Base-by-base conservation (phyloP, 1,140 invertebrate genomes). In the Tetragnatha versicolor region DNA sequence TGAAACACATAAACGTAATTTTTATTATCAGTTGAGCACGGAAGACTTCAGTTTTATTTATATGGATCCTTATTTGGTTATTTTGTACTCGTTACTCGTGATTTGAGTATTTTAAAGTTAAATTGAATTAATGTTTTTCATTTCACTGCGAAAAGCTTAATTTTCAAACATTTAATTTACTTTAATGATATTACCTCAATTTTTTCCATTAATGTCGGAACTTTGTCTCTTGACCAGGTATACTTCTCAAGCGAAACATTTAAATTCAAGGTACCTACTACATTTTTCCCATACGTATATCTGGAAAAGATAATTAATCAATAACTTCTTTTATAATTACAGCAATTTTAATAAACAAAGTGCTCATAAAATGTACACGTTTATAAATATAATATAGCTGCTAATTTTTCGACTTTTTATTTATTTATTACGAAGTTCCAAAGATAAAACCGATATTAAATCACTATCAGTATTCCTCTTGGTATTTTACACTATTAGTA, bases 211-310 rank as follows among this genome's bases (percentile, higher is more conserved):
- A 75, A 35, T 4, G 25, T 39, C 25, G 70, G 70, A 22, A 20
- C 17, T 47, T 75, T 75, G 27, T 75, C 70, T 17, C 45, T 31
- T 31, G 70, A 75, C 51, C 51, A 79, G 4, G 47, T 29, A 31
- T 73, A 73, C 9, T 31, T 39, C 33, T 79, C 60, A 2, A 69
- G 20, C 42, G 58, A 63, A 14, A 47, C 4, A 42, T 72, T 72
- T 17, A 72, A 12, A 81, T 76, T 84, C 2, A 83, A 84, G 4
- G 84, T 84, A 10, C 91, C 92, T 75, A 90, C 88, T 5, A 92
- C 91, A 2, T 90, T 90, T 83, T 92, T 91, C 7, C 91, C 91
- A 84, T 92, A 92, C 4, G 91, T 92, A 80, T 93, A 92, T 63
- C 91, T 92, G 45, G 69, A 10, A 53, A 53, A 47, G 42, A 42